Percentiles rank a stretch among this genome's conserved stretches.
These are phyloP conservation scores for Mixornis gularis DNA, from an alignment of 2,113 vertebrate genomes.

Conservation along the genomic window DNA sequence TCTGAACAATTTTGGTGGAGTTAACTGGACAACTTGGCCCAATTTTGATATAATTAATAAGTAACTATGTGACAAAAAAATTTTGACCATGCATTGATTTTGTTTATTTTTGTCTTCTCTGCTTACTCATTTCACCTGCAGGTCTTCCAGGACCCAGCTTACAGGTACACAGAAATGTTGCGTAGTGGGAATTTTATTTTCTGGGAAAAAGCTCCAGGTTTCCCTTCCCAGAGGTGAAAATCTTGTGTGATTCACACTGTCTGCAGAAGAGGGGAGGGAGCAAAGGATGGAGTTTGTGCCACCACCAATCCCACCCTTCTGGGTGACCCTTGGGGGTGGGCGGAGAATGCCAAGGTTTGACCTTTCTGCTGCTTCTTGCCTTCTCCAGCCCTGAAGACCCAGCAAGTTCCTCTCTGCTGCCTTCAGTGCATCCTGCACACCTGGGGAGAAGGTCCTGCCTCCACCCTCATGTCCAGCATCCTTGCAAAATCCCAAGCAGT, in stretches of 20 bases:
- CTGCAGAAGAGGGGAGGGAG: not conserved
- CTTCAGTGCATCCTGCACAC: not conserved
- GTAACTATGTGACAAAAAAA: fast-evolving
- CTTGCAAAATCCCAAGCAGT: not conserved
- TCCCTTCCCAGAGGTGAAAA: not conserved
- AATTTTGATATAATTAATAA: not conserved
- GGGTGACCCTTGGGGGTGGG: not conserved
- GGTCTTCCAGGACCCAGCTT: not conserved
- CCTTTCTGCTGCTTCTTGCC: not conserved
- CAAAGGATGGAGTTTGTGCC: not conserved
- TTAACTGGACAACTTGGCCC: not conserved
- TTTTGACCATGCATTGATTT: not conserved
- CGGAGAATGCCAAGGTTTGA: not conserved
- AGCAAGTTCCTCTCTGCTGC: not conserved
- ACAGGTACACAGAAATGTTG: not conserved
- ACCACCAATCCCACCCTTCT: not conserved
- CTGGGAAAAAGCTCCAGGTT: not conserved
- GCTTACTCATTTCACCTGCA: not conserved
- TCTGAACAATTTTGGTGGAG: not conserved
- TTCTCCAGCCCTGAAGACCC: not conserved
- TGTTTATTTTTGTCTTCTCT: not conserved
- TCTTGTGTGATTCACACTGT: fast-evolving
- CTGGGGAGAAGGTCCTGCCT: not conserved
- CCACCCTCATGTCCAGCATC: not conserved
- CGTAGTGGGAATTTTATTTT: not conserved